These are phyloP conservation scores for Dryobates pubescens DNA, from an alignment of 2,797 vertebrate genomes.

Conservation along the genomic window DNA sequence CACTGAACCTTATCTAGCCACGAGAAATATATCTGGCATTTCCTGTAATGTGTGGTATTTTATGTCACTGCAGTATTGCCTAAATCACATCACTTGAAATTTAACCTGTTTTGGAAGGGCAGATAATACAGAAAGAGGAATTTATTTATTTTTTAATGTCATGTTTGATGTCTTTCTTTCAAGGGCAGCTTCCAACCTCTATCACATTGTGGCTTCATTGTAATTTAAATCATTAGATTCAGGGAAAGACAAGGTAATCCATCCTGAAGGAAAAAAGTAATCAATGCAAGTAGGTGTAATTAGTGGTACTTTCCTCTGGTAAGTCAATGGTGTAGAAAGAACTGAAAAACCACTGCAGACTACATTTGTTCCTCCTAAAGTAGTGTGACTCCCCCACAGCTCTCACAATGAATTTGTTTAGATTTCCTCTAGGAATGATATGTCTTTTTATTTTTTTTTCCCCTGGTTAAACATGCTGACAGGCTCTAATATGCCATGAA, in stretches of 20 bases:
- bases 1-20: background rate
- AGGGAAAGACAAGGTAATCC: slow-evolving; percentile 61
- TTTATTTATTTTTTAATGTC: background rate
- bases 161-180: slow-evolving; percentile 69
- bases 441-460: background rate
- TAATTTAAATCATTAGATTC: slow-evolving; percentile 73
- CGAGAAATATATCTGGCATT: slow-evolving; percentile 9
- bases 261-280: slow-evolving; percentile 65
- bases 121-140: slow-evolving; percentile 10
- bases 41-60: background rate
- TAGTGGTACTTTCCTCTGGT: slow-evolving; percentile 58
- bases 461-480: slow-evolving; percentile 14
- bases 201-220: slow-evolving; percentile 50
- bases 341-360: background rate
- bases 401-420: slow-evolving; percentile 46
- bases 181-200: slow-evolving; percentile 46
- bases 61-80: background rate
- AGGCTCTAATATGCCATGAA: slow-evolving; percentile 27
- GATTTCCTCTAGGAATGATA: background rate
- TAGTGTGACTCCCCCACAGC: slow-evolving; percentile 3
- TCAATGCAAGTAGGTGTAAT: slow-evolving; percentile 73
- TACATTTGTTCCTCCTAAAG: slow-evolving; percentile 3
- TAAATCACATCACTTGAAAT: slow-evolving; percentile 30
- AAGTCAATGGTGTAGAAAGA: slow-evolving; percentile 15
- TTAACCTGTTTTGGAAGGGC: slow-evolving; percentile 38